A percentile compares a stretch with the other conserved stretches of the same genome.
Evolutionary conservation across 2,888 invertebrate genomes (phyloP).

Genomic region (Clistopyga incitator): DNA sequence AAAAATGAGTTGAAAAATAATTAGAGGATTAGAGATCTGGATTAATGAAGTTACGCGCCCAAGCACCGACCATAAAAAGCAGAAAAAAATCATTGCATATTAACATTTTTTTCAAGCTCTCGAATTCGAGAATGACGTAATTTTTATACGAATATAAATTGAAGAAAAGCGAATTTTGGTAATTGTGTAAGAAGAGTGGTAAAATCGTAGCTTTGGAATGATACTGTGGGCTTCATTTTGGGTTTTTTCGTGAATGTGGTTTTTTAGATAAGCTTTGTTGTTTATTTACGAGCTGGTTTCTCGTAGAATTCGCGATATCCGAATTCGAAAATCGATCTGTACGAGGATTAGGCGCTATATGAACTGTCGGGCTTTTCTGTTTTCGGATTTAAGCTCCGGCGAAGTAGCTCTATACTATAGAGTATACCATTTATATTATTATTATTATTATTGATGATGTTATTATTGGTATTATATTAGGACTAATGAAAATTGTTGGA

Average conservation of each 20-base stretch:
- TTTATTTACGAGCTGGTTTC: conserved; percentile 29
- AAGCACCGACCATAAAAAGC: neutral
- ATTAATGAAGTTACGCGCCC: neutral
- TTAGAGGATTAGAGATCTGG: neutral
- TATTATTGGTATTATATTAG: conserved; percentile 4
- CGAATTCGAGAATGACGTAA: neutral
- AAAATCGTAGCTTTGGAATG: conserved; percentile 33
- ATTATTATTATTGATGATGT: neutral
- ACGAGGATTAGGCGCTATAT: neutral
- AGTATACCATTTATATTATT: neutral
- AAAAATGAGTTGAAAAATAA: neutral
- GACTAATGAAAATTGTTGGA: conserved; percentile 66
- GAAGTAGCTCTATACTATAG: neutral
- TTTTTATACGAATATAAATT: conserved; percentile 15
- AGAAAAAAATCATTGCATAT: neutral
- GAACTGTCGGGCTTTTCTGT: conserved; percentile 2
- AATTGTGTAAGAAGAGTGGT: conserved; percentile 15
- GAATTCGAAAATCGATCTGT: neutral
- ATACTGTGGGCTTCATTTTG: conserved; percentile 23
- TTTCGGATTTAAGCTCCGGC: neutral
- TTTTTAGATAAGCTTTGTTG: conserved; percentile 22
- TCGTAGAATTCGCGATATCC: conserved; percentile 3
- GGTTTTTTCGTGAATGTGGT: neutral
- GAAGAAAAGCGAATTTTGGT: conserved; percentile 7
- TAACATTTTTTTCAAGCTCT: neutral